These are phyloP conservation scores for Liopterus haemorrhoidalis DNA, from an alignment of 2,888 invertebrate genomes.

Conservation along the genomic window DNA sequence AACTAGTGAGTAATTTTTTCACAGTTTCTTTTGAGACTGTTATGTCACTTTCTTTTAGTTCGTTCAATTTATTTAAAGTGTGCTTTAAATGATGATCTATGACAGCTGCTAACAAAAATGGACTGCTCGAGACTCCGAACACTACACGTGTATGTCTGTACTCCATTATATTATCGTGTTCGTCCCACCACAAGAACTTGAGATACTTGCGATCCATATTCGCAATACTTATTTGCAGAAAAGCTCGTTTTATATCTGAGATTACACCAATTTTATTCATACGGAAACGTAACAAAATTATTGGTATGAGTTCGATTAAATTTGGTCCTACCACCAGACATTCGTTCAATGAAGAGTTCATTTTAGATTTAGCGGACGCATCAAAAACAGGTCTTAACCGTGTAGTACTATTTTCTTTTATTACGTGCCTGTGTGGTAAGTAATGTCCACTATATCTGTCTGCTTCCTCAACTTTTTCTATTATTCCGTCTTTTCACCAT, in stretches of 20 bases:
- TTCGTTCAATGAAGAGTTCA: constrained; percentile 19
- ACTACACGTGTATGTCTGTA: background rate
- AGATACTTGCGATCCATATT: constrained; percentile 7
- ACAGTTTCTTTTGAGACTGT: too few relatives aligned
- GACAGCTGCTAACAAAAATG: constrained; percentile 5
- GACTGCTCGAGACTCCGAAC: constrained; percentile 4
- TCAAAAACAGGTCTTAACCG: constrained; percentile 32
- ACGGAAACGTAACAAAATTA: constrained; percentile 14
- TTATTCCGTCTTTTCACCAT: constrained; percentile 33
- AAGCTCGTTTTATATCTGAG: constrained; percentile 8
- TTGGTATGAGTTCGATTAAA: constrained; percentile 2
- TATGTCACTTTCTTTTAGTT: background rate
- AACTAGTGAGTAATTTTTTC: too few relatives aligned
- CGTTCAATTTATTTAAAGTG: background rate
- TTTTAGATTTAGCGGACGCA: constrained; percentile 27
- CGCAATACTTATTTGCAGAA: constrained; percentile 9
- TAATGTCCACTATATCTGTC: constrained; percentile 11
- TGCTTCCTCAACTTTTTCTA: constrained; percentile 23
- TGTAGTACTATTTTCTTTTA: constrained; percentile 27
- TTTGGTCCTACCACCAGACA: constrained; percentile 4
- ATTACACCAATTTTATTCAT: constrained; percentile 12
- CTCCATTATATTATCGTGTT: background rate
- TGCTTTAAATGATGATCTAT: constrained; percentile 7
- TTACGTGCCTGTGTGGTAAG: constrained; percentile 23
- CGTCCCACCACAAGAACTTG: constrained; percentile 4